These are phyloP conservation scores for Mantis religiosa DNA, from an alignment of 2,888 invertebrate genomes.

Conservation along the genomic window DNA sequence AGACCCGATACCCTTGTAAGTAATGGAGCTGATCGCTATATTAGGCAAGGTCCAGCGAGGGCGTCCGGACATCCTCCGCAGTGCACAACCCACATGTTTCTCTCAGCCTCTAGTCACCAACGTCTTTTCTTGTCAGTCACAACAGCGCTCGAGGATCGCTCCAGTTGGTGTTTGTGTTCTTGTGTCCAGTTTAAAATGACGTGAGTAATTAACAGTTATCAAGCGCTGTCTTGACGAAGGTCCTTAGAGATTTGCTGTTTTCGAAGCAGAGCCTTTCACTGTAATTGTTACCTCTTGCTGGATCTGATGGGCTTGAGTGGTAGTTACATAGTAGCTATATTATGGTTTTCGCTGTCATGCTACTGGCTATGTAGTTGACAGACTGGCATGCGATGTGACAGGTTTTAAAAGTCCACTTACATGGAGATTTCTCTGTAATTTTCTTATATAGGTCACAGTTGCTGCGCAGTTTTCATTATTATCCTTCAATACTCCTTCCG, in stretches of 20 bases:
- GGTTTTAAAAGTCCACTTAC: not conserved
- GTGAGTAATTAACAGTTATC: not conserved
- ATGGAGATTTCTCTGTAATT: not conserved
- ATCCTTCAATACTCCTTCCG: not conserved
- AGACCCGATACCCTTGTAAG: not conserved
- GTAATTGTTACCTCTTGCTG: not conserved
- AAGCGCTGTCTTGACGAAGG: not conserved
- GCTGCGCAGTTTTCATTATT: not conserved
- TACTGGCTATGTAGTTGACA: too few species aligned
- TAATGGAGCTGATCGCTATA: not conserved
- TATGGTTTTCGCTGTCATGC: not conserved
- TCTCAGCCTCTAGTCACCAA: not conserved
- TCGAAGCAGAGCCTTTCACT: not conserved
- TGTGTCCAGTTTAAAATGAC: not conserved
- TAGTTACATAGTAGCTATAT: not conserved
- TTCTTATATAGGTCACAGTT: not conserved
- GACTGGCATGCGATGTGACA: not conserved
- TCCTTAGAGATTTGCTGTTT: not conserved
- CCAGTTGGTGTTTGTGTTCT: not conserved
- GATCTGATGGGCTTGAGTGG: not conserved
- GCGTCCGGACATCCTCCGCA: not conserved
- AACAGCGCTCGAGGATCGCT: not conserved
- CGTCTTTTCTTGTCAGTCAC: not conserved
- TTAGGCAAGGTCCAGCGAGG: not conserved
- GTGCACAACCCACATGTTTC: not conserved